phyloP scores from a whole-genome alignment of 2,888 invertebrate species.

The Clepsis dumicolana region DNA sequence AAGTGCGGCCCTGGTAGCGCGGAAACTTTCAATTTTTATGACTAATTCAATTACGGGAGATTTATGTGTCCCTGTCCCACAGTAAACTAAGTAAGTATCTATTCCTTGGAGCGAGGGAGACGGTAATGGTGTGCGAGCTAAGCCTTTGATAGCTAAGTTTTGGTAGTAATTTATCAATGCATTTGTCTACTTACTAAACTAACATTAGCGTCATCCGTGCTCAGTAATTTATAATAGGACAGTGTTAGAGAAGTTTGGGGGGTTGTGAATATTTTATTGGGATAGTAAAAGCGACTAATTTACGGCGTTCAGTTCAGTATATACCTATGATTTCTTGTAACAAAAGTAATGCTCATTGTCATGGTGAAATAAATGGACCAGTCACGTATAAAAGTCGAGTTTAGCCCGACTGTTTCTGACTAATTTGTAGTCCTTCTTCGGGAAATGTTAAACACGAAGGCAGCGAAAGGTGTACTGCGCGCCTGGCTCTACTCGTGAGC shows the following conservation, averaged over 20 bases:
- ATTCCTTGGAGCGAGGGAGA: constrained; percentile 60
- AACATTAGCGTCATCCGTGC: constrained; percentile 54
- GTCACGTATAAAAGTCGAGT: too few species aligned
- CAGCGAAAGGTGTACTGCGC: too few species aligned
- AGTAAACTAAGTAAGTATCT: constrained; percentile 56
- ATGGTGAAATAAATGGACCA: too few species aligned
- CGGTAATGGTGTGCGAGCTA: constrained; percentile 53
- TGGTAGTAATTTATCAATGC: constrained; percentile 64
- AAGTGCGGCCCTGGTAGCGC: constrained; percentile 74
- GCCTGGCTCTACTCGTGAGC: too few species aligned
- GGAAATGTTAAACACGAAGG: too few species aligned
- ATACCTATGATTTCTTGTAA: constrained; percentile 17
- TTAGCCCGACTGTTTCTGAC: too few species aligned
- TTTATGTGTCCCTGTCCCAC: constrained; percentile 73
- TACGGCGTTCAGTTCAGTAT: constrained; percentile 17
- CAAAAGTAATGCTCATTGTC: too few species aligned
- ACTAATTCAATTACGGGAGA: constrained; percentile 81
- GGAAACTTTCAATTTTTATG: constrained; percentile 85
- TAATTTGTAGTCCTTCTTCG: too few species aligned
- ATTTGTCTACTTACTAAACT: constrained; percentile 59
- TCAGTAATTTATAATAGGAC: constrained; percentile 51
- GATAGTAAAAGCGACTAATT: constrained; percentile 39
- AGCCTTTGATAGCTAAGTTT: constrained; percentile 69
- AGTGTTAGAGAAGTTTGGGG: constrained; percentile 36
- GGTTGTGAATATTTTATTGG: constrained; percentile 43